A percentile compares a stretch with the other conserved stretches of the same genome.
These are phyloP conservation scores for Keiferia lycopersicella DNA, from an alignment of 2,888 invertebrate genomes.

Conservation along the genomic window DNA sequence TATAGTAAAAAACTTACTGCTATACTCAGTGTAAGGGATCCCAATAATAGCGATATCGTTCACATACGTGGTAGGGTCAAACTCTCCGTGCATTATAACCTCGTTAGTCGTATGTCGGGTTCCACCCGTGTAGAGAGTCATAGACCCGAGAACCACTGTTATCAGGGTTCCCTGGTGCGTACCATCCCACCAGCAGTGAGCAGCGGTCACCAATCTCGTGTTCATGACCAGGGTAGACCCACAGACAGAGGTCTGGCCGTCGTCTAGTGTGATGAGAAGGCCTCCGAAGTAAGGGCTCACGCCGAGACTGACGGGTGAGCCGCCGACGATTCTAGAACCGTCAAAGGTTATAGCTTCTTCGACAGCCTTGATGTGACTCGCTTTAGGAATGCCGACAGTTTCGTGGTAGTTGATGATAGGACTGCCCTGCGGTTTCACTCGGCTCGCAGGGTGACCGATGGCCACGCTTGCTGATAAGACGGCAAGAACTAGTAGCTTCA, in stretches of 20 bases:
- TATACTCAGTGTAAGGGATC: slow-evolving; percentile 21
- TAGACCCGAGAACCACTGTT: slow-evolving; percentile 42
- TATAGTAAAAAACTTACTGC: slow-evolving; percentile 9
- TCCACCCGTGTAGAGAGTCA: slow-evolving; percentile 40
- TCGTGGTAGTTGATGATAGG: background rate
- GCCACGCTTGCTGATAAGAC: background rate
- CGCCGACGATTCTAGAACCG: slow-evolving; percentile 44
- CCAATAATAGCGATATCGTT: slow-evolving; percentile 32
- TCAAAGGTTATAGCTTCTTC: slow-evolving; percentile 45
- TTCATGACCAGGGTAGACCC: slow-evolving; percentile 41
- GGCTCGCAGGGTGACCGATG: background rate
- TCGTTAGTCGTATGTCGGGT: slow-evolving; percentile 36
- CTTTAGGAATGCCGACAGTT: slow-evolving; percentile 39
- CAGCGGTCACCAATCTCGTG: slow-evolving; percentile 40
- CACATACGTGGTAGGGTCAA: background rate
- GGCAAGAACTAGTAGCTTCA: background rate
- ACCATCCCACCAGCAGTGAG: slow-evolving; percentile 44
- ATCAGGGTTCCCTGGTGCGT: slow-evolving; percentile 39
- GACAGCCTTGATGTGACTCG: slow-evolving; percentile 39
- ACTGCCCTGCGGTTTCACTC: background rate
- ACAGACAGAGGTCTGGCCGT: slow-evolving; percentile 42
- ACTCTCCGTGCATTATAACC: slow-evolving; percentile 5
- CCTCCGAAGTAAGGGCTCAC: slow-evolving; percentile 40
- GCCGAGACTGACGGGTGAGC: slow-evolving; percentile 38
- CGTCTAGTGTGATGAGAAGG: slow-evolving; percentile 37